Percentiles rank a stretch among this genome's conserved stretches.
These are phyloP conservation scores for Hemichromis elongatus DNA, from an alignment of 2,113 vertebrate species.

Conservation along the genomic window DNA sequence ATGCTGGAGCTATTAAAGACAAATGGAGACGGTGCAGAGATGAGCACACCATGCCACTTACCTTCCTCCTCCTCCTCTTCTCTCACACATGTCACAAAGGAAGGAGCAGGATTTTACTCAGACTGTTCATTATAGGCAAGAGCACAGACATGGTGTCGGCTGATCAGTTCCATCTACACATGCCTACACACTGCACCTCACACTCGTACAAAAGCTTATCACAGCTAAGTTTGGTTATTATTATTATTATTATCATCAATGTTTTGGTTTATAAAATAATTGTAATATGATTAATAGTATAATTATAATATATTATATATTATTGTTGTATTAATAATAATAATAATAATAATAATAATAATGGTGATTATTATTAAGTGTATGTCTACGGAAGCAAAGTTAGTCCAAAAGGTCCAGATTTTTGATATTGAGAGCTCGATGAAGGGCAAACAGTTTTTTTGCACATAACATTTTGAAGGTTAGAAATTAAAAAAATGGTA, in stretches of 20 bases:
- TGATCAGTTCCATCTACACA: background rate
- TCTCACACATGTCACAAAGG: background rate
- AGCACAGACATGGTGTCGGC: background rate
- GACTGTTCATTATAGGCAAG: background rate
- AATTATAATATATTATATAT: no score
- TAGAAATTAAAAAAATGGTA: background rate
- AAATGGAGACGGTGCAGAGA: background rate
- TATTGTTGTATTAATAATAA: no score
- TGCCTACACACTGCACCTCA: background rate
- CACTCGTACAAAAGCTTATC: background rate
- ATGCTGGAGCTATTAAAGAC: background rate
- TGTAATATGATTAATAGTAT: no score
- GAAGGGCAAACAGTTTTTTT: background rate
- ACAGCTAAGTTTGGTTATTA: background rate
- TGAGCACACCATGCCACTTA: background rate
- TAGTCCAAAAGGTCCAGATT: background rate
- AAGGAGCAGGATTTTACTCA: background rate
- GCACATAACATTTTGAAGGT: background rate
- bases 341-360: no score
- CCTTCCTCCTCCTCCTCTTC: background rate
- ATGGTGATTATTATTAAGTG: background rate
- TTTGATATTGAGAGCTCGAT: background rate
- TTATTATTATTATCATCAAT: background rate
- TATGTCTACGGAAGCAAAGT: background rate
- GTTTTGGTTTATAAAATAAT: no score